Evolutionary conservation across 1,140 invertebrate species (phyloP).

Genomic region (Lordiphosa stackelbergi): DNA sequence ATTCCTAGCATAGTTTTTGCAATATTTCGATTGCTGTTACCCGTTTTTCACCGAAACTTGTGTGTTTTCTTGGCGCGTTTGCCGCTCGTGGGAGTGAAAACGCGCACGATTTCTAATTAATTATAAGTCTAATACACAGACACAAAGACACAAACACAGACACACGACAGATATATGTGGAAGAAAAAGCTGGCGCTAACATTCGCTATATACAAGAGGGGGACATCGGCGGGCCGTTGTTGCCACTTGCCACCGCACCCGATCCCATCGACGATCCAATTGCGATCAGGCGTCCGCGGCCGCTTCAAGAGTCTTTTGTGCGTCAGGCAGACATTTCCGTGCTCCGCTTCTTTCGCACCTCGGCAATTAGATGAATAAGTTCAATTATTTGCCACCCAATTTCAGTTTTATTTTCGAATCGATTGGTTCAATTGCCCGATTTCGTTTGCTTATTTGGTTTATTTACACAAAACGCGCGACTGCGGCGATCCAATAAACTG

Average conservation of each 20-base stretch:
- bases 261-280: conserved; percentile 54
- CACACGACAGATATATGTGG: conserved; percentile 19
- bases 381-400: conserved; percentile 9
- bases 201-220: conserved; percentile 56
- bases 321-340: no score
- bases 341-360: no score
- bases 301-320: no score
- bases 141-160: conserved; percentile 11
- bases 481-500: conserved; percentile 17
- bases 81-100: conserved; percentile 15
- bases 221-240: conserved; percentile 24
- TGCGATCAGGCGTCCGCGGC: conserved; percentile 12
- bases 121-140: conserved; percentile 34
- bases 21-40: conserved; percentile 64
- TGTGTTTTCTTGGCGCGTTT: conserved; percentile 38
- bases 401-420: conserved; percentile 8
- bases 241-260: conserved; percentile 23
- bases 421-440: conserved; percentile 6
- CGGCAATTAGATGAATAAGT: no score
- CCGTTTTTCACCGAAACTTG: conserved; percentile 77
- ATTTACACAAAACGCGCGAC: conserved; percentile 55
- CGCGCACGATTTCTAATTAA: conserved; percentile 33
- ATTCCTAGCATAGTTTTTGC: conserved; percentile 49
- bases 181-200: conserved; percentile 41
- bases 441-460: conserved; percentile 29